phyloP scores from a whole-genome alignment of 2,888 invertebrate genomes.

The Spisula solida region DNA sequence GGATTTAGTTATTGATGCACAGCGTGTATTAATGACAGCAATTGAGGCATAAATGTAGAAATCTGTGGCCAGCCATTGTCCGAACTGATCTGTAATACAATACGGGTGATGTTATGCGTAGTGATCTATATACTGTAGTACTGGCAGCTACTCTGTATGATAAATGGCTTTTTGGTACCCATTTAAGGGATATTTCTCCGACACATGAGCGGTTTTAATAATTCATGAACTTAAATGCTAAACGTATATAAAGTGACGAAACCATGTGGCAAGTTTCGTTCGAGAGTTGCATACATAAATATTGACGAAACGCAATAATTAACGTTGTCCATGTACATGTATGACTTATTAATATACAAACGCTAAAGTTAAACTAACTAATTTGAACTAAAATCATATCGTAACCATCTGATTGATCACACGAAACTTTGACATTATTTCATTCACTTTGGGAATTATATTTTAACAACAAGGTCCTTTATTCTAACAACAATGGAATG shows the following conservation, averaged over 20 bases:
- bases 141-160: neutral
- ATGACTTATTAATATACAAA: too few species aligned
- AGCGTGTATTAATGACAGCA: conserved; percentile 27
- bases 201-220: neutral
- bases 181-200: neutral
- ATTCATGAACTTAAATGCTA: conserved; percentile 16
- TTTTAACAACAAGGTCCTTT: too few species aligned
- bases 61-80: neutral
- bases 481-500: too few species aligned
- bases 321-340: too few species aligned
- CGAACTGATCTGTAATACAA: neutral
- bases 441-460: too few species aligned
- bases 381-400: too few species aligned
- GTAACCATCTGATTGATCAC: too few species aligned
- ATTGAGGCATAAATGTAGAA: neutral
- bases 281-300: neutral
- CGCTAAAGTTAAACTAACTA: too few species aligned
- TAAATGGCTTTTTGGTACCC: conserved; percentile 1
- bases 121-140: neutral
- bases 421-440: too few species aligned
- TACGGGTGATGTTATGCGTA: neutral
- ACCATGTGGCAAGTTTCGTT: neutral
- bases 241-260: neutral
- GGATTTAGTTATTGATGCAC: conserved; percentile 8
- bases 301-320: neutral